These are phyloP conservation scores for Mystacides longicornis DNA, from an alignment of 2,888 invertebrate genomes.

Conservation along the genomic window DNA sequence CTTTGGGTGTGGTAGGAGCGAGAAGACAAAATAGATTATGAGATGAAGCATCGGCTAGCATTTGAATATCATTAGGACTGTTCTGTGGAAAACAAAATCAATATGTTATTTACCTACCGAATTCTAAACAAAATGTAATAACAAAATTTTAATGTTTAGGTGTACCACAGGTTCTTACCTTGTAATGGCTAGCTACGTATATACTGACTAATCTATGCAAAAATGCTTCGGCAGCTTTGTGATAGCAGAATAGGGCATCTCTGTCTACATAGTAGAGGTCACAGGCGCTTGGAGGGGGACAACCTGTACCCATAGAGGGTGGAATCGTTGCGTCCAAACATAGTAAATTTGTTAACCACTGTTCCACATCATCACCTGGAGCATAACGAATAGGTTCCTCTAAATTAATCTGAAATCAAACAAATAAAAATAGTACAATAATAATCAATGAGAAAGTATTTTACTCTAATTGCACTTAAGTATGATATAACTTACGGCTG, in stretches of 20 bases:
- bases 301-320: conserved; percentile 61
- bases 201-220: conserved; percentile 86
- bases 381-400: conserved; percentile 95
- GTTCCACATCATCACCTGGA: conserved; percentile 77
- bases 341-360: conserved; percentile 84
- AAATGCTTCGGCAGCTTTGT: conserved; percentile 87
- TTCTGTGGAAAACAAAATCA: conserved; percentile 52
- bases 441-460: neutral
- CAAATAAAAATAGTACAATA: neutral
- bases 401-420: conserved; percentile 56
- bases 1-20: conserved; percentile 65
- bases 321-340: conserved; percentile 81
- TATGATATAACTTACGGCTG: conserved; percentile 44
- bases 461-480: neutral
- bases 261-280: conserved; percentile 82
- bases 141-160: neutral
- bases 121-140: neutral
- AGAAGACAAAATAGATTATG: conserved; percentile 94
- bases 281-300: conserved; percentile 84
- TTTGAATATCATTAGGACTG: conserved; percentile 96
- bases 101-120: neutral
- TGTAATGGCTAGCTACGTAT: conserved; percentile 97
- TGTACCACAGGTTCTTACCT: conserved; percentile 45
- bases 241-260: conserved; percentile 95
- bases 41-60: conserved; percentile 97